Conservation (phyloP, 2,888 invertebrate species). For the Stenichneumon culpator region DNA sequence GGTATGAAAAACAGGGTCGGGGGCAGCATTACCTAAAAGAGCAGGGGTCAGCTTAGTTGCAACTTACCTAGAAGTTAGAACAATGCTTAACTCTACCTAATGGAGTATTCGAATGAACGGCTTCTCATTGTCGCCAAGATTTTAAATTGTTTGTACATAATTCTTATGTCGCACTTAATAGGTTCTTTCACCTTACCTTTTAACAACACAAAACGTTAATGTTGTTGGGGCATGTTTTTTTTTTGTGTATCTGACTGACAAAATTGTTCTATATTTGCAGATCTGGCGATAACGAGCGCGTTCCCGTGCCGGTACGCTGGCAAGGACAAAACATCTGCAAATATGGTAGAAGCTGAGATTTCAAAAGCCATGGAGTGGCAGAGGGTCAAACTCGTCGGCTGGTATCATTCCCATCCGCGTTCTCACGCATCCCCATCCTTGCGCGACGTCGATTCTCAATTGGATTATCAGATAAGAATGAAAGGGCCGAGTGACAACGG, state of each 20-base stretch:
- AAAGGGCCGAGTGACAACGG: slow-evolving; percentile 95
- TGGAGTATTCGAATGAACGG: no score
- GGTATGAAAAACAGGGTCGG: no score
- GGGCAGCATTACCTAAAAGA: no score
- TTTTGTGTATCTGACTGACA: not conserved
- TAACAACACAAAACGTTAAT: no score
- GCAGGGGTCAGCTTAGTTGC: no score
- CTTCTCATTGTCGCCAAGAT: no score
- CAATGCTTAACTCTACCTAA: no score
- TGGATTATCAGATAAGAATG: slow-evolving; percentile 98
- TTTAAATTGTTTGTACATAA: no score
- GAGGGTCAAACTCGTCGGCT: slow-evolving; percentile 94
- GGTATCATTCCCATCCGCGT: slow-evolving; percentile 98
- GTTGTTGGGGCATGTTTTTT: slow-evolving; percentile 4
- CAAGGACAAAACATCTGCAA: slow-evolving; percentile 91
- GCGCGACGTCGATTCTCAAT: slow-evolving; percentile 95
- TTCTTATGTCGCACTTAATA: no score
- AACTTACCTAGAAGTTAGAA: no score
- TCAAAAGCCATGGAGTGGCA: slow-evolving; percentile 93
- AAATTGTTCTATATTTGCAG: slow-evolving; percentile 86
- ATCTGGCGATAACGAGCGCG: slow-evolving; percentile 94
- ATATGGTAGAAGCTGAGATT: slow-evolving; percentile 93
- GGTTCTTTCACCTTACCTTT: no score
- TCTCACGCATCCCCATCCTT: slow-evolving; percentile 95
- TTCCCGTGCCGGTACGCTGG: slow-evolving; percentile 95